These are phyloP conservation scores for Bugulina stolonifera DNA, from an alignment of 2,888 invertebrate genomes.

Conservation along the genomic window DNA sequence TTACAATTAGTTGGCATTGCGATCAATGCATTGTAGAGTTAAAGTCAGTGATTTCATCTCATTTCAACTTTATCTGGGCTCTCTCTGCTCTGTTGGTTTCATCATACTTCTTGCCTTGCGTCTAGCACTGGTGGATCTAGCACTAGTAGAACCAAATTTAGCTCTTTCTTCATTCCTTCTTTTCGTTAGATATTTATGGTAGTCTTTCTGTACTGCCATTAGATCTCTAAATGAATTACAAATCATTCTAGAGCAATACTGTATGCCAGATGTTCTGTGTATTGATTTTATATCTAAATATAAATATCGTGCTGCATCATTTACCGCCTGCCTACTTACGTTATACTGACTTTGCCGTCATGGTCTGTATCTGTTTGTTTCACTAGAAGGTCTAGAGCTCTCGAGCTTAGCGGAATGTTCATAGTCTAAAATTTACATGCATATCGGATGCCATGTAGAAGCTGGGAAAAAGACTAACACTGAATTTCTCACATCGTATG, in stretches of 20 bases:
- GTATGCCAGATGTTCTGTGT: background rate
- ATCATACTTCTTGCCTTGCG: no score
- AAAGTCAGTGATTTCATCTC: no score
- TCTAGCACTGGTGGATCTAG: no score
- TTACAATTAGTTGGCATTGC: no score
- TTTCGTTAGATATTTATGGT: conserved; percentile 6
- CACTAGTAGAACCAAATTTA: background rate
- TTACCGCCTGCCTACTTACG: conserved; percentile 12
- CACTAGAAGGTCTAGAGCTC: conserved; percentile 7
- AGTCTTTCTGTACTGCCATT: conserved; percentile 20
- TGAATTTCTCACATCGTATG: no score
- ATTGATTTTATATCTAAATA: background rate
- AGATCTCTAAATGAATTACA: background rate
- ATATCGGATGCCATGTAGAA: no score
- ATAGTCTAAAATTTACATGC: conserved; percentile 20
- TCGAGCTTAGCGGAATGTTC: conserved; percentile 17
- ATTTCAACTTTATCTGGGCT: no score
- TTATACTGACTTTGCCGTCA: conserved; percentile 5
- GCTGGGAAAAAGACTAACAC: no score
- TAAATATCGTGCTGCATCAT: background rate
- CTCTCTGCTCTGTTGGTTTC: no score
- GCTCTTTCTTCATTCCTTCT: background rate
- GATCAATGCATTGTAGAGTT: no score
- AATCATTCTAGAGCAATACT: background rate
- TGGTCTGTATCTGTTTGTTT: conserved; percentile 15